Evolutionary conservation across 2,113 vertebrate species (phyloP).

Genomic region (Vombatus ursinus): DNA sequence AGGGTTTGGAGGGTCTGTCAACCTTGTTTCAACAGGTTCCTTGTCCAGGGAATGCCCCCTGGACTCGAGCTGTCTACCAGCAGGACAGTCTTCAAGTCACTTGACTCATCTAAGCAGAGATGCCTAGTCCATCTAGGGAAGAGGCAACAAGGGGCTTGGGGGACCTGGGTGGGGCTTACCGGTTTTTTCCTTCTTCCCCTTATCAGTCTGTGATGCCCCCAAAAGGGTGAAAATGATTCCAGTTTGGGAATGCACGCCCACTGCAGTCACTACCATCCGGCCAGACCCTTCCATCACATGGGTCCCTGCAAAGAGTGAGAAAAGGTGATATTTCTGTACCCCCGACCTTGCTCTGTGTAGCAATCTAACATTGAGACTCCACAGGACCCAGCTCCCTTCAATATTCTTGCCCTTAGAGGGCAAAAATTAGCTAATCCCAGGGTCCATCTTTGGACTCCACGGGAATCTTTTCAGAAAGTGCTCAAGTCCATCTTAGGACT

Average conservation of each 20-base stretch:
- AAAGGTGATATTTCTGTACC: background rate
- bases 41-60: background rate
- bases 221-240: constrained; percentile 98
- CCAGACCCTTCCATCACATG: constrained; percentile 99
- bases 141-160: background rate
- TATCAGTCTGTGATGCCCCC: constrained; percentile 90
- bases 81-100: background rate
- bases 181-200: constrained; percentile 95
- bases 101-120: background rate
- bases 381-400: background rate
- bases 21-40: background rate
- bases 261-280: constrained; percentile 94
- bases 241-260: constrained; percentile 97
- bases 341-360: background rate
- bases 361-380: background rate
- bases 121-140: background rate
- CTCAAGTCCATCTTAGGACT: background rate
- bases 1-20: background rate
- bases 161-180: constrained; percentile 83
- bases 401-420: background rate
- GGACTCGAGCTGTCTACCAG: background rate
- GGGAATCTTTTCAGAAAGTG: background rate
- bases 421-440: background rate
- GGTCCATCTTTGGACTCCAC: background rate
- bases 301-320: constrained; percentile 85